A percentile compares a stretch with the other conserved stretches of the same genome.
These are phyloP conservation scores for Platygyra sinensis DNA, from an alignment of 64 coral and sea anemone genomes.

Conservation along the genomic window DNA sequence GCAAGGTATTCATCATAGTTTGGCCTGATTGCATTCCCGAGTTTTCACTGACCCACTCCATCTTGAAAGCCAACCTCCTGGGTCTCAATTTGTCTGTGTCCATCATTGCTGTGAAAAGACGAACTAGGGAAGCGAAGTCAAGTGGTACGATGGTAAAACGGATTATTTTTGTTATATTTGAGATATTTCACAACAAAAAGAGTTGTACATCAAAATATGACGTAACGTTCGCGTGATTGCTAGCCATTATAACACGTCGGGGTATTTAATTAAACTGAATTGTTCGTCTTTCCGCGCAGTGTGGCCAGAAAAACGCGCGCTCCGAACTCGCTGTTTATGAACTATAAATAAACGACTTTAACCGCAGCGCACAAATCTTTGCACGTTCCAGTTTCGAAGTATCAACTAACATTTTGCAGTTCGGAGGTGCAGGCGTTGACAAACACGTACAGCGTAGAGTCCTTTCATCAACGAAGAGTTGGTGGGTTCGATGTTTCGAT, in stretches of 20 bases:
- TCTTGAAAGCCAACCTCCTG: neutral
- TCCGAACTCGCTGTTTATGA: neutral
- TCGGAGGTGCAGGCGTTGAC: neutral
- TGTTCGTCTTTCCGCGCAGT: neutral
- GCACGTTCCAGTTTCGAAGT: neutral
- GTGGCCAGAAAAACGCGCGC: neutral
- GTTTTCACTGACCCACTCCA: neutral
- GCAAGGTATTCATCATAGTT: neutral
- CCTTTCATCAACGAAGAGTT: neutral
- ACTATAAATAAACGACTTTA: constrained; percentile 12
- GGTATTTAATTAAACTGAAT: neutral
- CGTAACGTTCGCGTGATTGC: constrained; percentile 9
- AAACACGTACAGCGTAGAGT: neutral
- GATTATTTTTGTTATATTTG: neutral
- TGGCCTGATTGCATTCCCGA: neutral
- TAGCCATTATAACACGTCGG: neutral
- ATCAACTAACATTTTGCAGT: neutral
- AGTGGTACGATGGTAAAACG: neutral
- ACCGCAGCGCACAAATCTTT: neutral
- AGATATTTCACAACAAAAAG: neutral
- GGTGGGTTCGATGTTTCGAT: neutral
- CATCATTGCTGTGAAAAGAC: neutral
- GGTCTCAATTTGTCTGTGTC: neutral
- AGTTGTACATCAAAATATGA: neutral
- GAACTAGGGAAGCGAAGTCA: neutral